Evolutionary conservation across 2,797 vertebrate genomes (phyloP).

Genomic region (Pangasius larnaudii): DNA sequence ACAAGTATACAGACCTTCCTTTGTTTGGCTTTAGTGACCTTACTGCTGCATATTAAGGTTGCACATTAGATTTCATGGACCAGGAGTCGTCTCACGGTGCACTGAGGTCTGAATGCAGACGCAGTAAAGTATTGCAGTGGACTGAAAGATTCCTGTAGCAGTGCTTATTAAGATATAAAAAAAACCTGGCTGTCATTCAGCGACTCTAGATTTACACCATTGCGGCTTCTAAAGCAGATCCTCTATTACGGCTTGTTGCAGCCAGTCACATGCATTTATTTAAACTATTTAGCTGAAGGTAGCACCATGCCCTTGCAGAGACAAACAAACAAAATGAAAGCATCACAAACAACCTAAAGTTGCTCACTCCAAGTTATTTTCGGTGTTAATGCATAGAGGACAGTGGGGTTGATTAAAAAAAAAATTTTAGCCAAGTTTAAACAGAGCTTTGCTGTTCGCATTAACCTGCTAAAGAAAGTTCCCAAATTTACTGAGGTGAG

Average conservation of each 20-base stretch:
- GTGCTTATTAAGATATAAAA: background rate
- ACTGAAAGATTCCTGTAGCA: background rate
- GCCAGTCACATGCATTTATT: background rate
- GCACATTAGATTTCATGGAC: background rate
- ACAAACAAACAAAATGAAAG: no score
- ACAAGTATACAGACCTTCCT: background rate
- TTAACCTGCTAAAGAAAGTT: background rate
- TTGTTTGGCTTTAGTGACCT: conserved; percentile 12
- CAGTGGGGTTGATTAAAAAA: no score
- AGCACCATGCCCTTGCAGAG: no score
- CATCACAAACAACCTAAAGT: background rate
- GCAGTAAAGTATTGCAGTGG: background rate
- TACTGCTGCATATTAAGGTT: background rate
- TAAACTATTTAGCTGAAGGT: background rate
- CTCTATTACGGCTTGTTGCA: background rate
- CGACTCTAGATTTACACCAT: background rate
- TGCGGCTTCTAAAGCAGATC: background rate
- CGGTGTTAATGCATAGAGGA: background rate
- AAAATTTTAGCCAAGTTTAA: background rate
- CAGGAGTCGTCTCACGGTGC: background rate
- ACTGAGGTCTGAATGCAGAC: background rate
- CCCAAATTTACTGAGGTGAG: background rate
- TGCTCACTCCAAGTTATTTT: no score
- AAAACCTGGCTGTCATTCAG: background rate
- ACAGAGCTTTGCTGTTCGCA: background rate